A percentile compares a stretch with the other conserved stretches of the same genome.
Conservation (phyloP, 2,797 vertebrate species). For the Phyllotis vaccarum region DNA sequence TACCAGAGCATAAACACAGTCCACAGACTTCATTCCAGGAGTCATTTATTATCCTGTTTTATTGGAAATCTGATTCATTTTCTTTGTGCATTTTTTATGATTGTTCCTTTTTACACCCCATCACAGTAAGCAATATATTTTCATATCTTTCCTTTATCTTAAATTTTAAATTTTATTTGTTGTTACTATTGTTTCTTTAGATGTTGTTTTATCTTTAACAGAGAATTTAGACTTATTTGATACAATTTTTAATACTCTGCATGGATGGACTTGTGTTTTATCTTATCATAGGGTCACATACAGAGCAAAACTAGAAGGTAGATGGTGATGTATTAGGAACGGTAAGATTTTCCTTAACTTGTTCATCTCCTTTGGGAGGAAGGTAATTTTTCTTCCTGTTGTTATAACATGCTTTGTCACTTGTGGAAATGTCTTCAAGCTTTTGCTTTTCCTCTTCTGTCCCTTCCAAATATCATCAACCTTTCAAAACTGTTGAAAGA, state of each 20-base stretch:
- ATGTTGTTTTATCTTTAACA: background rate
- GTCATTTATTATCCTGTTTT: background rate
- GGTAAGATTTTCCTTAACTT: background rate
- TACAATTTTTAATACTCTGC: background rate
- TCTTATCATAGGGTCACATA: background rate
- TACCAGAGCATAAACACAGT: fast-evolving
- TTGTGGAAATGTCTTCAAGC: background rate
- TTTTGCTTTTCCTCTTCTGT: background rate
- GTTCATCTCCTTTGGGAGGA: too few species aligned
- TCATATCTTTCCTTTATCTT: background rate
- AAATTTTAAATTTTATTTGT: background rate
- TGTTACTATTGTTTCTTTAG: background rate
- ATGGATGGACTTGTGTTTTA: background rate
- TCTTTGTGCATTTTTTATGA: background rate
- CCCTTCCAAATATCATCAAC: background rate
- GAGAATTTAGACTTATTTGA: background rate
- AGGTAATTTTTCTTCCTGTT: background rate
- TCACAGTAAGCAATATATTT: background rate
- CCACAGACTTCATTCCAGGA: fast-evolving
- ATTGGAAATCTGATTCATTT: background rate
- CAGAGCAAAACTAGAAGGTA: background rate
- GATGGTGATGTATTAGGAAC: background rate
- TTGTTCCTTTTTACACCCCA: background rate
- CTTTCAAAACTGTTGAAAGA: background rate
- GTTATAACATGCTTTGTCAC: background rate